Evolutionary conservation across 2,113 vertebrate genomes (phyloP), one percentile per base, ranked within the genome.

Genomic region (Chascanopsetta lugubris): DNA sequence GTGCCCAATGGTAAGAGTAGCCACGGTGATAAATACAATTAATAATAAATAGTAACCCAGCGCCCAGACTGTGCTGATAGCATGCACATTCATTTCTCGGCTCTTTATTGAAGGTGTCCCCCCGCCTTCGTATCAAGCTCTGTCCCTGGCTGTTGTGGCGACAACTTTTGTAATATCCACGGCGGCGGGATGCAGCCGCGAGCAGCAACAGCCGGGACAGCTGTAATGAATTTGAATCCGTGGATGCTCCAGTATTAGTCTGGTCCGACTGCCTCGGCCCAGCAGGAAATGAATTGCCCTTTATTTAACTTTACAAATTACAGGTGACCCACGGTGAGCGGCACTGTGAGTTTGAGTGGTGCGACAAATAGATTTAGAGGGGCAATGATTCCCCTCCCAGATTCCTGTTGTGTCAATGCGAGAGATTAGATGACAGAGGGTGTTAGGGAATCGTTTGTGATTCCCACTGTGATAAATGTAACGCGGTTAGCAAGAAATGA

Each of bases 231-330:
- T 90, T 86, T 85, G 66, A 85, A 83, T 81, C 58, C 62, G 55
- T 68, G 79, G 60, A 81, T 78, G 77, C 72, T 77, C 63, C 74
- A 79, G 77, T 76, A 85, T 85, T 82, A 62, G 80, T 80, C 75
- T 79, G 72, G 62, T 72, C 57, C 61, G 0, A 61, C 50, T 55
- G 77, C 79, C 86, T 85, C 69, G 30, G 69, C 84, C 82, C 86
- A 56, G 84, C 83, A 87, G 89, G 88, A 91, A 90, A 90, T 92
- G 76, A 91, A 91, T 89, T 89, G 89, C 77, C 89, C 85, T 87
- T 90, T 90, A 87, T 88, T 92, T 90, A 91, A 89, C 89, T 82
- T 88, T 87, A 88, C 85, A 88, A 87, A 92, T 89, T 88, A 89
- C 85, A 89, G 85, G 80, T 89, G 85, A 84, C 83, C 81, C 83